Conservation (phyloP, 2,888 invertebrate genomes). For the Chironomus tentans region DNA sequence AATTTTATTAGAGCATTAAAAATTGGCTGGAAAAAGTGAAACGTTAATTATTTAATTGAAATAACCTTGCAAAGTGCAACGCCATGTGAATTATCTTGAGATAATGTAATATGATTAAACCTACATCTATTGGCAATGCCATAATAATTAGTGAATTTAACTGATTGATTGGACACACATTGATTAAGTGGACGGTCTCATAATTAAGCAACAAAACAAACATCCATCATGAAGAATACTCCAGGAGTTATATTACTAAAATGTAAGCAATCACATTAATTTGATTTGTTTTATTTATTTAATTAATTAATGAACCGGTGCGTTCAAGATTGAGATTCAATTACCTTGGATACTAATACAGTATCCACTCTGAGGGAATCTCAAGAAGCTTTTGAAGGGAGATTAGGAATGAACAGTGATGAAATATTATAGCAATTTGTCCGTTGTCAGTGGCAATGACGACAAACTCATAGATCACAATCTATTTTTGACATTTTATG, state of each 20-base stretch:
- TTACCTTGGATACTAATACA: too few species aligned
- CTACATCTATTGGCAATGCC: neutral
- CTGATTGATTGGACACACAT: too few species aligned
- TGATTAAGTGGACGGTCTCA: neutral
- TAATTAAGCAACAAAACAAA: neutral
- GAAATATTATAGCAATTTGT: too few species aligned
- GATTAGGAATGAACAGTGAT: too few species aligned
- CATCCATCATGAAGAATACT: conserved; percentile 9
- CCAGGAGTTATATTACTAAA: conserved; percentile 16
- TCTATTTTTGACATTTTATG: too few species aligned
- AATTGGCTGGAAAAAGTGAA: neutral
- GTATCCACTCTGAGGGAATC: too few species aligned
- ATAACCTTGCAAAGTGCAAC: neutral
- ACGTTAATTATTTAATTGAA: conserved; percentile 1
- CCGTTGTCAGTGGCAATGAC: too few species aligned
- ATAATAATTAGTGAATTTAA: neutral
- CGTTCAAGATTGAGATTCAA: too few species aligned
- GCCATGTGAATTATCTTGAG: neutral
- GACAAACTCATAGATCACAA: too few species aligned
- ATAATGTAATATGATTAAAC: neutral
- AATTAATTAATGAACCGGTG: neutral
- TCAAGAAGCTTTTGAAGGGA: too few species aligned
- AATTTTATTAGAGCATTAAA: neutral
- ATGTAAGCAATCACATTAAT: conserved; percentile 8
- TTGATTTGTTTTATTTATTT: neutral